Evolutionary conservation across 2,888 invertebrate species (phyloP).

Genomic region (Cryptocephalus moraei): DNA sequence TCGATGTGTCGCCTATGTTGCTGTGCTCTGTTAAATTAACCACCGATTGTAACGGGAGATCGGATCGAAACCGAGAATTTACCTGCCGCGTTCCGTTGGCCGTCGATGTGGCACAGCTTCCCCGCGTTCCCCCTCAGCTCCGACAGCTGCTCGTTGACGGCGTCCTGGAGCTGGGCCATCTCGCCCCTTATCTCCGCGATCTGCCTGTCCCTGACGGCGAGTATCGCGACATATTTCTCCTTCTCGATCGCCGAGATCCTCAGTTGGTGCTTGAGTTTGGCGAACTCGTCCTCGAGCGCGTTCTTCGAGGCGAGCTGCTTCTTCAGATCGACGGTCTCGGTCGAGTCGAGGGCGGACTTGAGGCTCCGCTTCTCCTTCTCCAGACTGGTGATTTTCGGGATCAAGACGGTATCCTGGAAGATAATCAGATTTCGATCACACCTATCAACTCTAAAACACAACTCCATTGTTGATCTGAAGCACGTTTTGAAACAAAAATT

Average conservation of each 20-base stretch:
- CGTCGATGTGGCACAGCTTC: conserved; percentile 5
- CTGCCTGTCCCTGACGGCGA: conserved; percentile 33
- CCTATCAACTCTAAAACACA: no score
- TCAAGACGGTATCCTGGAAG: conserved; percentile 15
- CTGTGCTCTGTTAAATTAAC: conserved; percentile 1
- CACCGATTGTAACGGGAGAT: background rate
- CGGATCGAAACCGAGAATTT: conserved; percentile 1
- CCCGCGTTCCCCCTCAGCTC: conserved; percentile 19
- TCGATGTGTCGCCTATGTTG: conserved; percentile 8
- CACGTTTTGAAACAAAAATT: no score
- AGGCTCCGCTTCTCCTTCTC: conserved; percentile 21
- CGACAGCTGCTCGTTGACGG: conserved; percentile 33
- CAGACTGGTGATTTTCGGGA: conserved; percentile 13
- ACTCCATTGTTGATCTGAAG: no score
- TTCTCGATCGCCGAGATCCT: conserved; percentile 31
- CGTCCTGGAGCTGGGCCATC: conserved; percentile 33
- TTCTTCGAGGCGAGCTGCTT: conserved; percentile 18
- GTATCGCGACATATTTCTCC: conserved; percentile 33
- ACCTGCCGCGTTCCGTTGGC: background rate
- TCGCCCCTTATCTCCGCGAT: conserved; percentile 33
- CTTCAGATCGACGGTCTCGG: conserved; percentile 1
- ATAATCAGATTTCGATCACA: no score
- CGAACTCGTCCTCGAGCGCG: conserved; percentile 24
- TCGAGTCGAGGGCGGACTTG: conserved; percentile 13
- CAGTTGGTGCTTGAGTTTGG: conserved; percentile 28